Evolutionary conservation across 2,888 invertebrate species (phyloP).

Genomic region (Bhutanitis thaidina): DNA sequence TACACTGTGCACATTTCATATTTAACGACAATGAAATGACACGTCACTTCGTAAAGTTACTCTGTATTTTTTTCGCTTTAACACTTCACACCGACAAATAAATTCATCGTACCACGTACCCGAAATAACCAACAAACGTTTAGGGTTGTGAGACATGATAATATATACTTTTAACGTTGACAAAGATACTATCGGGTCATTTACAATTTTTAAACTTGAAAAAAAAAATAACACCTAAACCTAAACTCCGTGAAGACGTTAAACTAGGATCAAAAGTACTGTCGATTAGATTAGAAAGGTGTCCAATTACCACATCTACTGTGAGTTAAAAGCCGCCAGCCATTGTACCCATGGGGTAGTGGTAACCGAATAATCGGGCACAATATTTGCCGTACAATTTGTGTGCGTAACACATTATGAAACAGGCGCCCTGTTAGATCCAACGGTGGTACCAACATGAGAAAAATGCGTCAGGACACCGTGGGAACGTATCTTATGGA

Average conservation of each 20-base stretch:
- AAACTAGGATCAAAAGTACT: conserved; percentile 62
- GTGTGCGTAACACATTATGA: conserved; percentile 55
- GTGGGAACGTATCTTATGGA: conserved; percentile 67
- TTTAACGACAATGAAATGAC: too few species aligned
- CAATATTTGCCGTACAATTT: conserved; percentile 72
- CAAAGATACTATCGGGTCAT: conserved; percentile 8
- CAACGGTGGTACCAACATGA: conserved; percentile 54
- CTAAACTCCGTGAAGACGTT: conserved; percentile 38
- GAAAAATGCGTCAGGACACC: conserved; percentile 67
- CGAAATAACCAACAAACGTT: conserved; percentile 2
- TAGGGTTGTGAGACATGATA: conserved; percentile 6
- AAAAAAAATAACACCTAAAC: conserved; percentile 16
- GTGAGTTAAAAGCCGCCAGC: conserved; percentile 72
- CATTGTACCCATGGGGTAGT: conserved; percentile 42
- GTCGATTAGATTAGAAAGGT: conserved; percentile 64
- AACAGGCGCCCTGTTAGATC: conserved; percentile 62
- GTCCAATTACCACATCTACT: conserved; percentile 72
- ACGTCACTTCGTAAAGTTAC: too few species aligned
- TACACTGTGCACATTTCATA: too few species aligned
- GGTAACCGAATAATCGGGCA: conserved; percentile 61
- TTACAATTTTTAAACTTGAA: background rate
- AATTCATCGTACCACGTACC: background rate
- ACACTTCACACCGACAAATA: background rate
- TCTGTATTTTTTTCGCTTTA: background rate
- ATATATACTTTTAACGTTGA: conserved; percentile 15